These are phyloP conservation scores for Scaptomyza caliginosa DNA, from an alignment of 2,888 invertebrate species.

Conservation along the genomic window DNA sequence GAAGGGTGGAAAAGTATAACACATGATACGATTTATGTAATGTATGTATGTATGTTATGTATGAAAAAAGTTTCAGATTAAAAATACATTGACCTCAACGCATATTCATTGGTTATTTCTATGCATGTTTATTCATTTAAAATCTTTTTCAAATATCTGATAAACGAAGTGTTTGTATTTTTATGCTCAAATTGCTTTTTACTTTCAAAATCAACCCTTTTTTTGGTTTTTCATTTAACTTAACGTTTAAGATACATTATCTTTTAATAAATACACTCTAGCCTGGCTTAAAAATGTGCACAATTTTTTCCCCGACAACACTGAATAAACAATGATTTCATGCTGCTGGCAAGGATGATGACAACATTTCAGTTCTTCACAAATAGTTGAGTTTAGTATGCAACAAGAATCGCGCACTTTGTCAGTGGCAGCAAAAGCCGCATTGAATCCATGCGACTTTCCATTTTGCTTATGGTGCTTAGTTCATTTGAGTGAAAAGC, in stretches of 20 bases:
- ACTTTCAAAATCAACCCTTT: neutral
- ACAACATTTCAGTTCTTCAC: slow-evolving; percentile 26
- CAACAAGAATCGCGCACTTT: slow-evolving; percentile 49
- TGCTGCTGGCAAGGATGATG: slow-evolving; percentile 33
- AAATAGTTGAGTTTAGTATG: slow-evolving; percentile 25
- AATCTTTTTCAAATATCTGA: too few species aligned
- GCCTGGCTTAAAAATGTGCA: neutral
- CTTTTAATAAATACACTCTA: neutral
- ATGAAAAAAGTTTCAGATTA: slow-evolving; percentile 20
- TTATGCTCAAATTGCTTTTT: neutral
- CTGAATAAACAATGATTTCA: slow-evolving; percentile 31
- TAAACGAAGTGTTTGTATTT: too few species aligned
- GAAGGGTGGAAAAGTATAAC: slow-evolving; percentile 11
- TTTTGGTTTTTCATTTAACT: neutral
- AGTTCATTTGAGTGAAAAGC: slow-evolving; percentile 56
- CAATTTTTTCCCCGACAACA: slow-evolving; percentile 7
- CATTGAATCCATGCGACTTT: slow-evolving; percentile 57
- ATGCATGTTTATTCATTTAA: too few species aligned
- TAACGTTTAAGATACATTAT: neutral
- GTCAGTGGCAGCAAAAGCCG: slow-evolving; percentile 55
- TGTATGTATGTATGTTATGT: too few species aligned
- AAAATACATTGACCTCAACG: neutral
- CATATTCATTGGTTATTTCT: neutral
- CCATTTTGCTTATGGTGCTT: slow-evolving; percentile 52
- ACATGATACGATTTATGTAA: slow-evolving; percentile 20